phyloP scores from a whole-genome alignment of 2,888 invertebrate genomes.

The Proisotoma minuta region DNA sequence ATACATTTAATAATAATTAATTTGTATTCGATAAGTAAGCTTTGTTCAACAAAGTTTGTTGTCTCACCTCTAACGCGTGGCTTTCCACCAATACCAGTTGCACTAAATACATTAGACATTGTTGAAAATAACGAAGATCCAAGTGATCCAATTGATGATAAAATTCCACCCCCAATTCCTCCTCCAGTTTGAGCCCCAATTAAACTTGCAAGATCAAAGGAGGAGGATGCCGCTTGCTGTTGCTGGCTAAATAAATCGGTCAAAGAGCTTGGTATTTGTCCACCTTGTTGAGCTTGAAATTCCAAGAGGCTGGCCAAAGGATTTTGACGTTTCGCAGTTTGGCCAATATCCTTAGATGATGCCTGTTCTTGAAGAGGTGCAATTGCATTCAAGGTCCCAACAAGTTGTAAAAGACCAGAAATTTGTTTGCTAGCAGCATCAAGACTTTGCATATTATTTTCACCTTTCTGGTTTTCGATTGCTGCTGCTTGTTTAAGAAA shows the following conservation, averaged over 20 bases:
- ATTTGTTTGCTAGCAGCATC: slow-evolving; percentile 38
- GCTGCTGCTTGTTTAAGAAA: slow-evolving; percentile 24
- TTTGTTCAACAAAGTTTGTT: not conserved
- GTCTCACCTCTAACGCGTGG: slow-evolving; percentile 44
- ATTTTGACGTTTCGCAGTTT: no score
- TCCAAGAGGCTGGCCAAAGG: no score
- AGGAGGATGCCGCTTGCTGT: slow-evolving; percentile 12
- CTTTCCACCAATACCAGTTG: slow-evolving; percentile 37
- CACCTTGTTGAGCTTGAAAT: not conserved
- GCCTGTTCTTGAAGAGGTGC: slow-evolving; percentile 13
- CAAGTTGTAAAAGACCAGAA: slow-evolving; percentile 29
- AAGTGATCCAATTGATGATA: slow-evolving; percentile 32
- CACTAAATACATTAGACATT: slow-evolving; percentile 35
- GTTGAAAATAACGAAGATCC: slow-evolving; percentile 36
- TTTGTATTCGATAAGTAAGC: no score
- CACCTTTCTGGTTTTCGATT: not conserved
- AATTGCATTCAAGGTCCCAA: slow-evolving; percentile 39
- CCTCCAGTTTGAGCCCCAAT: slow-evolving; percentile 28
- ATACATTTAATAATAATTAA: no score
- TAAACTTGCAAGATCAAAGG: slow-evolving; percentile 24
- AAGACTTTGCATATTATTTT: slow-evolving; percentile 15
- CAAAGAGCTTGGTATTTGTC: not conserved
- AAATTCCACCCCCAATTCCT: slow-evolving; percentile 38
- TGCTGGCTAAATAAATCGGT: slow-evolving; percentile 20
- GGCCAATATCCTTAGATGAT: no score